These are phyloP conservation scores for Drosophila gaucha DNA, from an alignment of 2,888 invertebrate species.

Conservation along the genomic window DNA sequence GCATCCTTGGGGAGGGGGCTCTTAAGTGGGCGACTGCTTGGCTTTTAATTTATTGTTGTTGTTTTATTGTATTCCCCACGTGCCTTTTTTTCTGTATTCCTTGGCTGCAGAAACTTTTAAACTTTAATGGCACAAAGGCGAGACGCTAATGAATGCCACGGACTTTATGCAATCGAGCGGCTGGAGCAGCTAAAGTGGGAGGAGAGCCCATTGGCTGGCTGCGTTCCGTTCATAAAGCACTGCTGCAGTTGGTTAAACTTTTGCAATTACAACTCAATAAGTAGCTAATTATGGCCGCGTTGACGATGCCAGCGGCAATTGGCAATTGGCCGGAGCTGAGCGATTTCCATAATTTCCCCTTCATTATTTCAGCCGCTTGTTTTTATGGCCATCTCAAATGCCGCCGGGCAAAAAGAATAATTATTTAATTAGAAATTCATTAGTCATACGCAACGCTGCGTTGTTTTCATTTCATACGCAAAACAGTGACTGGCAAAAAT, in stretches of 20 bases:
- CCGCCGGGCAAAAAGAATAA: constrained; percentile 10
- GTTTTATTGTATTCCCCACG: constrained; percentile 1
- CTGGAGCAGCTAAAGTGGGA: constrained; percentile 22
- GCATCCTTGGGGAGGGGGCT: not conserved
- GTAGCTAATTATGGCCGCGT: constrained; percentile 58
- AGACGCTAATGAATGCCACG: constrained; percentile 48
- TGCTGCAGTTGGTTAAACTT: constrained; percentile 63
- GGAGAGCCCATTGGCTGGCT: no score
- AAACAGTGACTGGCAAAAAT: not conserved
- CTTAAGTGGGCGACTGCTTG: constrained; percentile 28
- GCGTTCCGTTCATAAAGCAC: constrained; percentile 29
- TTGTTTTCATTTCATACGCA: not conserved
- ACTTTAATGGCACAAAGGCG: constrained; percentile 43
- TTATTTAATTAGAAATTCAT: constrained; percentile 26
- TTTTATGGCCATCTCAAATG: constrained; percentile 45
- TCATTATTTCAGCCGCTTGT: constrained; percentile 27
- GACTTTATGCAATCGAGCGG: constrained; percentile 32
- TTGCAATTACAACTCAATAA: constrained; percentile 77
- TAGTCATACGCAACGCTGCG: constrained; percentile 41
- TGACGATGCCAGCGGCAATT: constrained; percentile 30
- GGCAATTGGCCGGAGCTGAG: constrained; percentile 15
- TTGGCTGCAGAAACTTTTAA: constrained; percentile 39
- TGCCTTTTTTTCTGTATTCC: constrained; percentile 20
- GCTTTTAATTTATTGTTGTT: constrained; percentile 42
- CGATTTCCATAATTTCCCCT: constrained; percentile 36